A percentile compares a stretch with the other conserved stretches of the same genome.
Evolutionary conservation across 2,888 invertebrate species (phyloP).

Genomic region (Camponotus fellah): DNA sequence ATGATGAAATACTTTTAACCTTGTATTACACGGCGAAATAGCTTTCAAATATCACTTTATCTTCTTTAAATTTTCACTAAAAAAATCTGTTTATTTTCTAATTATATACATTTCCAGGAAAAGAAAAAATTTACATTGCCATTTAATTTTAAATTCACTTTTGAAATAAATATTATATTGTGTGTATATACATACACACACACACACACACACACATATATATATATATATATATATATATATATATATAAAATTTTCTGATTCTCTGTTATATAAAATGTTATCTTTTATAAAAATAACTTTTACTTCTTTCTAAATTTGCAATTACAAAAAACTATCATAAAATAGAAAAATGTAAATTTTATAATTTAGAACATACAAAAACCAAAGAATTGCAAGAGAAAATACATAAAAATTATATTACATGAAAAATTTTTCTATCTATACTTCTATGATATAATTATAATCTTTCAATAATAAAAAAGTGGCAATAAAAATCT

Average conservation of each 20-base stretch:
- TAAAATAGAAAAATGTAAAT: background rate
- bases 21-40: constrained; percentile 59
- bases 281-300: background rate
- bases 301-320: background rate
- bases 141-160: background rate
- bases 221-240: too few relatives aligned
- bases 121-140: background rate
- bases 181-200: too few relatives aligned
- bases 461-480: background rate
- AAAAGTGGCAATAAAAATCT: constrained; percentile 27
- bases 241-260: background rate
- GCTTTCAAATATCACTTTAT: constrained; percentile 56
- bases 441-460: constrained; percentile 21
- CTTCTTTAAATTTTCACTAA: constrained; percentile 69
- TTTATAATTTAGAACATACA: background rate
- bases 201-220: too few relatives aligned
- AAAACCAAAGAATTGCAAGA: background rate
- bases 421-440: background rate
- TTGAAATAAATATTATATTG: background rate
- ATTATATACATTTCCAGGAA: constrained; percentile 51
- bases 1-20: constrained; percentile 73
- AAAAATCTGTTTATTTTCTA: constrained; percentile 42
- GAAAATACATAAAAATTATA: constrained; percentile 26
- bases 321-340: background rate
- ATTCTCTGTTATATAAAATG: too few relatives aligned